Evolutionary conservation across 1,140 invertebrate genomes (phyloP).

Genomic region (Polypedilum vanderplanki): DNA sequence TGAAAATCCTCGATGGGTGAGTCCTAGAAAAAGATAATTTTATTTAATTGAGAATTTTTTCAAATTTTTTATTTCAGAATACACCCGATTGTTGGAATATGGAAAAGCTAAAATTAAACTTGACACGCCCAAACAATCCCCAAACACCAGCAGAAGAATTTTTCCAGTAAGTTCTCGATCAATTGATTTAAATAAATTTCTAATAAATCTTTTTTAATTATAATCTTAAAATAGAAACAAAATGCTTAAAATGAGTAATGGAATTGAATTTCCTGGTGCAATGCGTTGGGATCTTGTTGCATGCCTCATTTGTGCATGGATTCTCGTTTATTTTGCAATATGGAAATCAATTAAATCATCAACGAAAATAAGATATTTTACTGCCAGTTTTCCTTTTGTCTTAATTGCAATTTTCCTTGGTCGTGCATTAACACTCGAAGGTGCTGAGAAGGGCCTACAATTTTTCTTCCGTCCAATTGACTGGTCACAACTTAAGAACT

Average conservation of each 20-base stretch:
- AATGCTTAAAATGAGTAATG: slow-evolving; percentile 71
- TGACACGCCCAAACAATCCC: slow-evolving; percentile 54
- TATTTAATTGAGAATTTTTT: not conserved
- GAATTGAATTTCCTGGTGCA: slow-evolving; percentile 72
- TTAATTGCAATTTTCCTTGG: slow-evolving; percentile 73
- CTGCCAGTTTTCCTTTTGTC: slow-evolving; percentile 76
- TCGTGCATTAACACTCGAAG: slow-evolving; percentile 71
- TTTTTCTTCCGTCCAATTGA: slow-evolving; percentile 83
- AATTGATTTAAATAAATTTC: slow-evolving; percentile 27
- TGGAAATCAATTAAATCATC: slow-evolving; percentile 88
- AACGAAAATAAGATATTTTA: slow-evolving; percentile 78
- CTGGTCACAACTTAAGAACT: slow-evolving; percentile 73
- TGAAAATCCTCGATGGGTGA: slow-evolving; percentile 49
- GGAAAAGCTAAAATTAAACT: slow-evolving; percentile 45
- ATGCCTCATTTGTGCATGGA: slow-evolving; percentile 78
- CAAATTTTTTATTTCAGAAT: slow-evolving; percentile 44
- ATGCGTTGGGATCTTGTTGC: slow-evolving; percentile 80
- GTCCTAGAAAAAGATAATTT: not conserved
- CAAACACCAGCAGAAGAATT: slow-evolving; percentile 75
- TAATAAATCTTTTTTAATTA: slow-evolving; percentile 31
- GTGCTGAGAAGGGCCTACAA: slow-evolving; percentile 67
- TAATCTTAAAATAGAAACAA: slow-evolving; percentile 67
- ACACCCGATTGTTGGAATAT: slow-evolving; percentile 67
- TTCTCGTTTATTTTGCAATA: slow-evolving; percentile 85
- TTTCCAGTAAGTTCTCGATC: slow-evolving; percentile 61